Evolutionary conservation across 2,888 invertebrate species (phyloP), one percentile per base, ranked within the genome.

Genomic region (Malacosoma neustria): DNA sequence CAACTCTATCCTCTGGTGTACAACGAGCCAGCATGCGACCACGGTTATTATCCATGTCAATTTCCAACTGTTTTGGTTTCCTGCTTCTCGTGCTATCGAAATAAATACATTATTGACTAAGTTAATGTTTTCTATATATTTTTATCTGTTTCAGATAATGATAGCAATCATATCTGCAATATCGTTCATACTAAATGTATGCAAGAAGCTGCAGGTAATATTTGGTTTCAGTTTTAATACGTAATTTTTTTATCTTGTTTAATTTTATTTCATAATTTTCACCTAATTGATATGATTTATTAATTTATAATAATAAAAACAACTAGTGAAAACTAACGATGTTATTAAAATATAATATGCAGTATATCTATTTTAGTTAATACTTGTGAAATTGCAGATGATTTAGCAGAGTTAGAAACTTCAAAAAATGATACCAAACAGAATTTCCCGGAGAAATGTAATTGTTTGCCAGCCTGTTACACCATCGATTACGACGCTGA

Each of bases 131-230:
- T n/a, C n/a, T n/a, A n/a, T n/a, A n/a, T n/a, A n/a, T n/a, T 3
- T 22, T 22, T 22, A 22, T 22, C 22, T 22, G 22, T 22, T 22
- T 22, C 22, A 22, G 22, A 22, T 22, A 22, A 1, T 22, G 22
- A 22, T 22, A 22, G 22, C 9, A 3, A 22, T 22, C 22, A 22
- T 22, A 22, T 9, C 7, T 36, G 36, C 22, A 30, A 31, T 7
- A 22, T 31, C 13, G 36, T 15, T n/a, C 32, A 31, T 15, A 15
- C 29, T 11, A 1, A 33, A 1, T 39, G 35, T 12, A 37, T 38
- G 1, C 6, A 31, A 6, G 9, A 14, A 11, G 38, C 35, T 4
- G 22, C 32, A 30, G 34, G 32, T 22, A 9, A 22, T 5, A 7
- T 22, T 2, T 22, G 5, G 22, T 9, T 22, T 22, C 22, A 22